Base-by-base conservation (phyloP, 1,140 invertebrate species). In the Tribolium castaneum region DNA sequence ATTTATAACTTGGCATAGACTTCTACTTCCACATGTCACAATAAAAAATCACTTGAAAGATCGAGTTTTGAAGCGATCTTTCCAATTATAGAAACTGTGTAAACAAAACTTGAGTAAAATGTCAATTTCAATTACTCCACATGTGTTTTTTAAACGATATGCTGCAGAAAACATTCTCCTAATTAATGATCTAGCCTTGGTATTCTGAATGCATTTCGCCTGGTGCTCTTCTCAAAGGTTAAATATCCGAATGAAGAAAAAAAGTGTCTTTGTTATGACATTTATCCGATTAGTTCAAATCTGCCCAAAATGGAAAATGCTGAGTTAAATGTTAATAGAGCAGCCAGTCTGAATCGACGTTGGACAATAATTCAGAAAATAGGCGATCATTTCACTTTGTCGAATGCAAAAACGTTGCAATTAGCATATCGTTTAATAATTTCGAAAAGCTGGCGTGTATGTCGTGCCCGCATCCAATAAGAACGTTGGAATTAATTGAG, bases 401-500 rank as follows among this genome's bases (percentile, higher is more conserved):
- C 6, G 25, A 2, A 30, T 30, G 25, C 25, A 30, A 30, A 30
- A 30, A 30, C 25, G 25, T 30, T 45, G 7, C 39, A 45, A 45
- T 45, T 45, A 45, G 39, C 39, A 10, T 45, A 45, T 9, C n/a
- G n/a, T 45, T 45, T 10, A 45, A 10, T 9, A 45, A 45, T 45
- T 45, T 45, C 39, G 39, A 45, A 14, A 35, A 13, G 10, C 30
- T 66, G 59, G 59, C 59, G 34, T 45, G 39, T 30, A 66, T 14
- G 59, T 35, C 10, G 30, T 14, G 7, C 25, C 10, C 35, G 25
- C 59, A 30, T 12, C 59, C 59, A 66, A 66, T 66, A 30, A 6
- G 59, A 66, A 12, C 30, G 10, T 35, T n/a, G 5, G 25, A 30
- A 66, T 66, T 66, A 66, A 66, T 66, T 66, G 59, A 66, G 30